Percentiles rank a stretch among this genome's conserved stretches.
These are phyloP conservation scores for Centrocercus urophasianus DNA, from an alignment of 2,113 vertebrate genomes.

Conservation along the genomic window DNA sequence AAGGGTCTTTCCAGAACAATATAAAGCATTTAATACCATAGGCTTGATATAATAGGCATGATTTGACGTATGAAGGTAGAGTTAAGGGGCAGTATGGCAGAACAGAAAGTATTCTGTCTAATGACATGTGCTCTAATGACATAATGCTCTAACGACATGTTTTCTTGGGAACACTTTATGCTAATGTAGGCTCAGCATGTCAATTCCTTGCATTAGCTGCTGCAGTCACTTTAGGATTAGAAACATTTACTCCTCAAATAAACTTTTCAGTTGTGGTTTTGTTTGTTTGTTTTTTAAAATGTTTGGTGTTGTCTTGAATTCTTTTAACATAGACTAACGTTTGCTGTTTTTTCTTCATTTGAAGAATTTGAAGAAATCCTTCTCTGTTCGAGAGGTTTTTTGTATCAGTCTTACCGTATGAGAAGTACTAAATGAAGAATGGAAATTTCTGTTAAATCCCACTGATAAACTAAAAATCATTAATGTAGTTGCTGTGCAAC, in stretches of 20 bases:
- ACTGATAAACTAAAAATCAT: constrained; percentile 27
- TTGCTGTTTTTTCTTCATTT: background rate
- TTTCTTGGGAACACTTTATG: background rate
- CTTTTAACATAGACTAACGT: background rate
- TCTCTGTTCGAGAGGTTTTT: constrained; percentile 7
- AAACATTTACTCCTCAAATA: background rate
- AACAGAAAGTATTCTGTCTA: background rate
- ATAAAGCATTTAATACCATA: background rate
- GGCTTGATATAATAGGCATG: background rate
- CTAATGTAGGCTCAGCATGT: background rate
- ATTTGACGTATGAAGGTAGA: background rate
- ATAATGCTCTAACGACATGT: accelerated
- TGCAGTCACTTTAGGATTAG: background rate
- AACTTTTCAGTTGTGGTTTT: background rate
- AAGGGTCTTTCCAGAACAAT: background rate
- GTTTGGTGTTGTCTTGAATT: background rate
- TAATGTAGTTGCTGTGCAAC: background rate
- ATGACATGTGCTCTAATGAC: background rate
- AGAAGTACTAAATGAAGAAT: constrained; percentile 3
- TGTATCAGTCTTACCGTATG: background rate
- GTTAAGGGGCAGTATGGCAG: background rate
- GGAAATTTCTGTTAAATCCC: background rate
- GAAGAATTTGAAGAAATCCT: background rate
- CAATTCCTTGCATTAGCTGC: background rate
- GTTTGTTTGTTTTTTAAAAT: background rate